Percentiles rank a stretch among this genome's conserved stretches.
Conservation (phyloP, 2,113 vertebrate species). For the Callopanchax toddi region DNA sequence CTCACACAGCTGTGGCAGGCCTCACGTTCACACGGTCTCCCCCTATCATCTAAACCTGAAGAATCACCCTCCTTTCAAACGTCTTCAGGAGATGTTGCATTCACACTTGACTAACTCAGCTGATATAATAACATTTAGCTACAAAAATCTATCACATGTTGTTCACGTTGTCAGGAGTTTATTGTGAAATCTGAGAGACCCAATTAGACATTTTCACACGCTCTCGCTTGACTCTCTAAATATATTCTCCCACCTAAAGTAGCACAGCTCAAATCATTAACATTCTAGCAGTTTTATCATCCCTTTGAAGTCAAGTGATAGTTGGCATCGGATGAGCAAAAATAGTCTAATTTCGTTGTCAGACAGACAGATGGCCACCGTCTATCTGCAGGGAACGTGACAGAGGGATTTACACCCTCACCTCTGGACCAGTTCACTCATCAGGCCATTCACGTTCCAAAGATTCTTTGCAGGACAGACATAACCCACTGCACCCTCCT, state of each 20-base stretch:
- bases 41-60: slow-evolving; percentile 43
- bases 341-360: slow-evolving; percentile 25
- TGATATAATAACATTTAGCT: no score
- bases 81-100: not conserved
- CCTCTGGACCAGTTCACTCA: slow-evolving; percentile 51
- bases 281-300: slow-evolving; percentile 75
- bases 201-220: slow-evolving; percentile 58
- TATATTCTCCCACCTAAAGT: slow-evolving; percentile 61
- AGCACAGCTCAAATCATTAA: slow-evolving; percentile 65
- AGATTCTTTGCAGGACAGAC: slow-evolving; percentile 42
- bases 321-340: slow-evolving; percentile 25
- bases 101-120: slow-evolving; percentile 34
- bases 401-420: slow-evolving; percentile 47
- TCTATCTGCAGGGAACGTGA: slow-evolving; percentile 39
- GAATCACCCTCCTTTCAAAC: slow-evolving; percentile 1
- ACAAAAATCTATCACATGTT: no score
- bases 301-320: slow-evolving; percentile 62
- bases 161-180: no score
- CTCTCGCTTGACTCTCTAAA: slow-evolving; percentile 63
- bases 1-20: slow-evolving; percentile 42
- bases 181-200: no score
- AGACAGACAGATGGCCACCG: slow-evolving; percentile 13
- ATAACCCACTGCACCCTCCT: slow-evolving; percentile 3
- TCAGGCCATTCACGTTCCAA: slow-evolving; percentile 36
- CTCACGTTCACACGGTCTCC: slow-evolving; percentile 45